A percentile compares a stretch with the other conserved stretches of the same genome.
Conservation (phyloP, 1,140 invertebrate genomes). For the Cydia pomonella region DNA sequence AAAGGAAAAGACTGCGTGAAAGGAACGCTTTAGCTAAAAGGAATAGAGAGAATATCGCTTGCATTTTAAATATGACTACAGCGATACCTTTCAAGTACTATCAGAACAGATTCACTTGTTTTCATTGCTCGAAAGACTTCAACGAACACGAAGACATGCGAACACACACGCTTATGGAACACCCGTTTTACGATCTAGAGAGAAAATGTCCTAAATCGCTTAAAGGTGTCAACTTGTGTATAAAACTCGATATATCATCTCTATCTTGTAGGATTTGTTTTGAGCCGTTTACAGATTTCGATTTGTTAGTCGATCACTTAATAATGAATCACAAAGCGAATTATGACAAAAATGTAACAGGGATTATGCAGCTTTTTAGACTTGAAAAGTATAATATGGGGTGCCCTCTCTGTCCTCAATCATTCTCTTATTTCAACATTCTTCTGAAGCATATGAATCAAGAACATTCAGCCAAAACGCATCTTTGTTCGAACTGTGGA, state of each 20-base stretch:
- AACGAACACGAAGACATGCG: constrained; percentile 64
- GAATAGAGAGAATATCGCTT: constrained; percentile 68
- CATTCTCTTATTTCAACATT: constrained; percentile 16
- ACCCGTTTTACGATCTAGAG: constrained; percentile 64
- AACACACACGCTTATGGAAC: constrained; percentile 65
- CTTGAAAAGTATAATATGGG: constrained; percentile 30
- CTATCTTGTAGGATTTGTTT: constrained; percentile 70
- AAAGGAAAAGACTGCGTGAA: background rate
- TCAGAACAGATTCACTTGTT: constrained; percentile 74
- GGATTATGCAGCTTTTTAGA: constrained; percentile 30
- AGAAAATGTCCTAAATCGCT: constrained; percentile 68
- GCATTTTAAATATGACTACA: constrained; percentile 71
- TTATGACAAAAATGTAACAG: constrained; percentile 42
- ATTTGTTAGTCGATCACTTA: constrained; percentile 64
- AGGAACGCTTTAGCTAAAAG: constrained; percentile 55
- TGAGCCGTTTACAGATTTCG: constrained; percentile 61
- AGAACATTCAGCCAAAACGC: constrained; percentile 14
- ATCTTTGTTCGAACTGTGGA: constrained; percentile 20
- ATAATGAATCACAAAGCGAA: constrained; percentile 63
- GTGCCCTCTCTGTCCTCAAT: constrained; percentile 8
- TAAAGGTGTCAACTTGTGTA: constrained; percentile 62
- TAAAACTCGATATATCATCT: constrained; percentile 69
- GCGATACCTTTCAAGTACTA: constrained; percentile 74
- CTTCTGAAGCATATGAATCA: constrained; percentile 24
- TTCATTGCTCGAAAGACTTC: constrained; percentile 73